phyloP scores from a whole-genome alignment of 2,113 vertebrate genomes.

The Engraulis encrasicolus region DNA sequence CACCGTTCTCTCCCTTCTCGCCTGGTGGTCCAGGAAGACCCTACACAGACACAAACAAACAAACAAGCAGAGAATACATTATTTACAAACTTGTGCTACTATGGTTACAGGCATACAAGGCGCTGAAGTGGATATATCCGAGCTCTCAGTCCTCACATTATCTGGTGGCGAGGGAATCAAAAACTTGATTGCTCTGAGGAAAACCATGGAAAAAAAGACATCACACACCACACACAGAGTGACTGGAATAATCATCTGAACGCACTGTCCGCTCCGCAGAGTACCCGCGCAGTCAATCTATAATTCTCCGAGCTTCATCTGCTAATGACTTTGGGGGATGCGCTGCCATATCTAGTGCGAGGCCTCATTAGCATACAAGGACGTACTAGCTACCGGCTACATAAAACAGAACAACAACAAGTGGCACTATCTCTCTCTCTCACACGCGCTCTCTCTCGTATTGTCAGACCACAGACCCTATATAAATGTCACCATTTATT shows the following conservation, averaged over 20 bases:
- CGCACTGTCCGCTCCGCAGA: neutral
- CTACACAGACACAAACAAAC: no score
- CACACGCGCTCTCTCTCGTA: no score
- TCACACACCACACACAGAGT: no score
- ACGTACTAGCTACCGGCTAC: neutral
- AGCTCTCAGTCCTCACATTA: neutral
- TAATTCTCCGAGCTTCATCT: neutral
- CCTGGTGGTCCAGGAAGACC: constrained; percentile 95
- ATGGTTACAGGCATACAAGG: neutral
- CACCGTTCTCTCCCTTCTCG: constrained; percentile 97
- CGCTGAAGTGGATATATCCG: neutral
- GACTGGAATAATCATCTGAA: neutral
- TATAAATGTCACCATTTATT: neutral
- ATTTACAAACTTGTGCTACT: neutral
- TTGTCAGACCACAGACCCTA: neutral
- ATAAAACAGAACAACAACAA: neutral
- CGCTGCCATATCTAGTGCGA: neutral
- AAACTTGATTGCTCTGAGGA: neutral
- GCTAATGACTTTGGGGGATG: neutral
- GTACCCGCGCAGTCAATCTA: neutral
- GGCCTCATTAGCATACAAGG: neutral
- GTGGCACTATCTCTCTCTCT: no score
- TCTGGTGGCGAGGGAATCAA: neutral
- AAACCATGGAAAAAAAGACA: neutral
- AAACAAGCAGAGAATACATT: constrained; percentile 36